Conservation (phyloP, 2,113 vertebrate genomes). For the Tragelaphus scriptus region DNA sequence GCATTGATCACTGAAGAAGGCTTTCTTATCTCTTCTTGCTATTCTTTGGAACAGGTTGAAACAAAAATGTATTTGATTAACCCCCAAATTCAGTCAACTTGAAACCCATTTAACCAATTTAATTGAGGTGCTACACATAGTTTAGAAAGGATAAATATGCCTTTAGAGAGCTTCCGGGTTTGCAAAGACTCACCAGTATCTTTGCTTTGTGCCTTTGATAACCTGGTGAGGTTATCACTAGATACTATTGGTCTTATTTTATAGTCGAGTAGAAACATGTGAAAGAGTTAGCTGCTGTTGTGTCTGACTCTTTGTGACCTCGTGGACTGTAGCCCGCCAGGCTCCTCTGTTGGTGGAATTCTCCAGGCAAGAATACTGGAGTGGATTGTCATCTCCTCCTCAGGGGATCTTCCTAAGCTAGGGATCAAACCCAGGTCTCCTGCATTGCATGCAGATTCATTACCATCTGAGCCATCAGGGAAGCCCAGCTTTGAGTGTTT, state of each 20-base stretch:
- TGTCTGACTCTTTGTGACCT: background rate
- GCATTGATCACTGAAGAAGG: too few species aligned
- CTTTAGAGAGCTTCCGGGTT: background rate
- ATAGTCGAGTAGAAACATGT: background rate
- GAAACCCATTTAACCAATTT: background rate
- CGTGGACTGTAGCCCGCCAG: background rate
- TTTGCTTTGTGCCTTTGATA: background rate
- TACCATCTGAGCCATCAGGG: background rate
- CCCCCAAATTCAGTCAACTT: background rate
- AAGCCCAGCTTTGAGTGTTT: background rate
- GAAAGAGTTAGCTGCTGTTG: background rate
- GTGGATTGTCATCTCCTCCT: background rate
- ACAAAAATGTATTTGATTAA: background rate
- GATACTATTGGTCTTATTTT: background rate
- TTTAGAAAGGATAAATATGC: background rate
- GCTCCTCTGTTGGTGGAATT: too few species aligned
- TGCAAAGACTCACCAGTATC: background rate
- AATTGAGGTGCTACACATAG: rapidly evolving
- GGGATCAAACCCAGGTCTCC: background rate
- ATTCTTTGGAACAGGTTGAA: background rate
- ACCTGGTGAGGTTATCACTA: background rate
- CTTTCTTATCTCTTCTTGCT: too few species aligned
- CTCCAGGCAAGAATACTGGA: background rate
- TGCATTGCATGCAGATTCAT: background rate
- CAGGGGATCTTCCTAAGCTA: background rate